Evolutionary conservation across 2,113 vertebrate species (phyloP).

Genomic region (Scytalopus superciliaris): DNA sequence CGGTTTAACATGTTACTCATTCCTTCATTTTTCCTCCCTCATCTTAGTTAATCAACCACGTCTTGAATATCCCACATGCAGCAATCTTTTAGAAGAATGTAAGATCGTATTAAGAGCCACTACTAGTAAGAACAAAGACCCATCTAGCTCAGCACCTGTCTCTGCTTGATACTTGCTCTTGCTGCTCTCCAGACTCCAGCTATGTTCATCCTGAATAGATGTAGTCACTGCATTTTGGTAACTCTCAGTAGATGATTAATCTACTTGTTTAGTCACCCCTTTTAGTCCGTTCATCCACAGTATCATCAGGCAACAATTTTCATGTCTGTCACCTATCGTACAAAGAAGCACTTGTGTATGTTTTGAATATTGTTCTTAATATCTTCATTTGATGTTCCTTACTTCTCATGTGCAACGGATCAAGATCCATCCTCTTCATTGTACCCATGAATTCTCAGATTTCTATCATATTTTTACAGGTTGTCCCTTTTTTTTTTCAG

Average conservation of each 20-base stretch:
- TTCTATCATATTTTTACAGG: not conserved
- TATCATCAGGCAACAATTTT: not conserved
- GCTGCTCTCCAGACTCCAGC: not conserved
- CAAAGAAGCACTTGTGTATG: not conserved
- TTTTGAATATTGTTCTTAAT: not conserved
- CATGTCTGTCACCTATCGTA: not conserved
- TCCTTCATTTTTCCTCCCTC: not conserved
- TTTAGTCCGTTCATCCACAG: not conserved
- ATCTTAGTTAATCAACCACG: not conserved
- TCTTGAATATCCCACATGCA: not conserved
- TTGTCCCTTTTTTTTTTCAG: not conserved
- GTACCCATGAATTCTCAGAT: not conserved
- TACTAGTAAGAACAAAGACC: not conserved
- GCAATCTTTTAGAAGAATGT: not conserved
- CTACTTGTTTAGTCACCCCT: not conserved
- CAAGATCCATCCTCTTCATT: not conserved
- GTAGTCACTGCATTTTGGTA: not conserved
- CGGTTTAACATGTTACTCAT: not conserved
- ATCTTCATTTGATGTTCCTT: not conserved
- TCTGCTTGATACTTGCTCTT: not conserved
- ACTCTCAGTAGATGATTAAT: not conserved
- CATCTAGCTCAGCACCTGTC: not conserved
- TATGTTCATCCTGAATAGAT: not conserved
- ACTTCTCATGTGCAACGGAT: not conserved
- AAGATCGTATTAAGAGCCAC: not conserved